Percentiles rank a stretch among this genome's conserved stretches.
phyloP scores from a whole-genome alignment of 30 jellyfish, hydroid and myxozoan genomes.

The Hydra vulgaris region DNA sequence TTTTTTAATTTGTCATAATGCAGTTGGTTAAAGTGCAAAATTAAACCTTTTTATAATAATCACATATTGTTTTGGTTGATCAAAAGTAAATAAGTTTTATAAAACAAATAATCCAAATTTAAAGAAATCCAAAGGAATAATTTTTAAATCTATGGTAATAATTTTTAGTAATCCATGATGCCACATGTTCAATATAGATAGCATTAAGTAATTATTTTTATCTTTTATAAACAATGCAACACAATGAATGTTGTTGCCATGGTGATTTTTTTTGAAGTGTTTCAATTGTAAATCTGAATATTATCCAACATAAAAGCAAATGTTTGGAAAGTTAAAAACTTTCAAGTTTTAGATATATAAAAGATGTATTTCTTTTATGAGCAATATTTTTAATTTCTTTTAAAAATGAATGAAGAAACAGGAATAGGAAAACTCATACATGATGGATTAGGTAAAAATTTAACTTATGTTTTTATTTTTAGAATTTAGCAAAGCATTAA shows the following conservation, averaged over 20 bases:
- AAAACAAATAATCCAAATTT: too few species aligned
- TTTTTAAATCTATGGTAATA: too few species aligned
- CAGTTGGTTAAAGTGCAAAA: too few species aligned
- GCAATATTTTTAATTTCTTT: neutral
- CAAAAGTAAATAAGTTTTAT: too few species aligned
- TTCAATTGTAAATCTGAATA: neutral
- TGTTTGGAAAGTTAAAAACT: neutral
- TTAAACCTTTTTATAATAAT: too few species aligned
- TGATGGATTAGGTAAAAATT: neutral
- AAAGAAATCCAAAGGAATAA: too few species aligned
- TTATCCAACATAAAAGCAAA: neutral
- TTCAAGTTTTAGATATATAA: too few species aligned
- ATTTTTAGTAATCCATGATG: too few species aligned
- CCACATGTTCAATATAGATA: neutral
- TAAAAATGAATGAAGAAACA: neutral
- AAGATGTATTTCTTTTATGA: neutral
- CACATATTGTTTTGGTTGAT: too few species aligned
- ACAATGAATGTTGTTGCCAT: neutral
- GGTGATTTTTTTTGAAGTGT: neutral
- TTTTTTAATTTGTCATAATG: too few species aligned
- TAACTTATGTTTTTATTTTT: too few species aligned
- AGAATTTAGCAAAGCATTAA: too few species aligned
- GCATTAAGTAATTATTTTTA: neutral
- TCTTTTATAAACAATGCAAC: neutral
- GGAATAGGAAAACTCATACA: neutral